Base-by-base conservation (phyloP, 2,888 invertebrate genomes). In the Neelides folsomi region DNA sequence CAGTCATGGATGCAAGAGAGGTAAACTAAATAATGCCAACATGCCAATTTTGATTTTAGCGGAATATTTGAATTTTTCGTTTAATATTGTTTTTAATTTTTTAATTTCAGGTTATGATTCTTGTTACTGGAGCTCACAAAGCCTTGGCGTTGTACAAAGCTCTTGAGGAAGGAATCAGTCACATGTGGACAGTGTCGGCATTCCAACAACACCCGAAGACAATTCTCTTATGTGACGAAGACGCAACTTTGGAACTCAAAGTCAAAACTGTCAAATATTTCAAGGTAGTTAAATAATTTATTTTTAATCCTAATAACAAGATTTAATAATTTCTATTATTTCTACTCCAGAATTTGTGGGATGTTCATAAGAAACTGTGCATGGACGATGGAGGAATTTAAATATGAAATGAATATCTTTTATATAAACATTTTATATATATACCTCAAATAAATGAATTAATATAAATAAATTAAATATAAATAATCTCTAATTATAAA, bases 101-200 rank as follows among this genome's bases (percentile, higher is more conserved):
- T 85, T 27, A 7, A 27, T 5, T 5, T 27, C 86, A 27, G 27
- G 27, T 89, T 49, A 89, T 98, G 92, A 90, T 98, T 67, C 76
- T 98, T 51, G 94, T 98, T 57, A 97, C 94, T 20, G 97, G 97
- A 36, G 83, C 83, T 45, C 90, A 94, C 73, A 98, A 98, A 73
- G 81, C 97, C 10, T 86, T 93, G 69, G 97, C 98, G 50, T 77
- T 98, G 57, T 87, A 94, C 69, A 94, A 94, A 73, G 95, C 97
- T 9, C 88, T 98, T 66, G 98, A 98, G 74, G 92, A 95, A 71
- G 97, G 97, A 51, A 83, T 98, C 10, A 95, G 90, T 75, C 97
- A 98, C 73, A 98, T 98, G 97, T 98, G 97, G 94, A 98, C 98
- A 0, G 95, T 97, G 40, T 94, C 93, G 42, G 95, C 95, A 47